Conservation (phyloP, 1,140 invertebrate species). For the Aphidius gifuensis region DNA sequence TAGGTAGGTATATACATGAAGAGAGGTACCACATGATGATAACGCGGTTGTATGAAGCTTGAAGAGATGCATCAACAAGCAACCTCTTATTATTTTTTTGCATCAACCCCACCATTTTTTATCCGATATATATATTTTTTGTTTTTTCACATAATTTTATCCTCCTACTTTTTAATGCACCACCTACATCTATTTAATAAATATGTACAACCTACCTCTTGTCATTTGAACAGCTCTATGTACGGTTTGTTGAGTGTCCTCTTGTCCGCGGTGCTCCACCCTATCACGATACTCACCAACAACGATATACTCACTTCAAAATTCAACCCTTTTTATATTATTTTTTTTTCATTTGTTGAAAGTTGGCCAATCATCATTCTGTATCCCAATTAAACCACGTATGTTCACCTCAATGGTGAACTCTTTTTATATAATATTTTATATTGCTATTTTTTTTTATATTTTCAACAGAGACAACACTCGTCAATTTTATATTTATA, state of each 20-base stretch:
- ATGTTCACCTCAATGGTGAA: slow-evolving; percentile 1
- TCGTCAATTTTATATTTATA: too few relatives aligned
- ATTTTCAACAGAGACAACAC: too few relatives aligned
- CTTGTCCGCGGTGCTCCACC: slow-evolving; percentile 43
- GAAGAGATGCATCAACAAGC: too few relatives aligned
- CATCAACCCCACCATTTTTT: too few relatives aligned
- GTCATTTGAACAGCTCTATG: background rate
- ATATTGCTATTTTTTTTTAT: slow-evolving; percentile 18
- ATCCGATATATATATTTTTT: too few relatives aligned
- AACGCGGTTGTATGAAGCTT: too few relatives aligned
- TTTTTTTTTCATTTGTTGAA: slow-evolving; percentile 15
- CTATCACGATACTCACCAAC: slow-evolving; percentile 28
- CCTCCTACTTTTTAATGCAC: too few relatives aligned
- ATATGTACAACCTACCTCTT: slow-evolving; percentile 1
- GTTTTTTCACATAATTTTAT: too few relatives aligned
- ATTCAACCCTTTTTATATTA: slow-evolving; percentile 39
- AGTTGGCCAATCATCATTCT: slow-evolving; percentile 39
- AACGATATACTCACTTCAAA: slow-evolving; percentile 40
- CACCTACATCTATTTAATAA: background rate
- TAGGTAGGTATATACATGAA: too few relatives aligned
- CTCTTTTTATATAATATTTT: slow-evolving; percentile 8
- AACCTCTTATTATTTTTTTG: too few relatives aligned
- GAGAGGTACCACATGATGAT: too few relatives aligned
- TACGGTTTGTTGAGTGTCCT: slow-evolving; percentile 31
- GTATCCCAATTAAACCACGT: slow-evolving; percentile 27